Conservation (phyloP, 2,888 invertebrate species). For the Tribolium freemani region DNA sequence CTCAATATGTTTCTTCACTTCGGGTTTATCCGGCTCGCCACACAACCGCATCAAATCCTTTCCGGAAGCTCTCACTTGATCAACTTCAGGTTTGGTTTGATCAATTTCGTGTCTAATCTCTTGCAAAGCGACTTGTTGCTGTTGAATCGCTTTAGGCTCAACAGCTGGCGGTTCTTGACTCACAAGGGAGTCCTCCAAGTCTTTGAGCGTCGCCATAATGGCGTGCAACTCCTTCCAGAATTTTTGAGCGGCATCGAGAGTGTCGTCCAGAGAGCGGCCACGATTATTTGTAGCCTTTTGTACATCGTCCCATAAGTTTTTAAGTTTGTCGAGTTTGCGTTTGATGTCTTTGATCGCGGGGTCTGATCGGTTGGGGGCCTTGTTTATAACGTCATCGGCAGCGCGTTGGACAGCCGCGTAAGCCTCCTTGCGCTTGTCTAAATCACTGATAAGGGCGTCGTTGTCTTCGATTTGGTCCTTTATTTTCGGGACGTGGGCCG, state of each 20-base stretch:
- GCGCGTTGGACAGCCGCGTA: slow-evolving; percentile 92
- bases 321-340: slow-evolving; percentile 91
- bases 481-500: slow-evolving; percentile 95
- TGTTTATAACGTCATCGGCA: slow-evolving; percentile 94
- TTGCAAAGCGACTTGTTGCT: slow-evolving; percentile 93
- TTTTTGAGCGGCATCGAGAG: slow-evolving; percentile 88
- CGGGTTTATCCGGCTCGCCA: slow-evolving; percentile 97
- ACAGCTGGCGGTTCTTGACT: slow-evolving; percentile 95
- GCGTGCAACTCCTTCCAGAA: slow-evolving; percentile 96
- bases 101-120: slow-evolving; percentile 90
- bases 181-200: slow-evolving; percentile 88
- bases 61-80: slow-evolving; percentile 92
- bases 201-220: slow-evolving; percentile 91
- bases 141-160: slow-evolving; percentile 91
- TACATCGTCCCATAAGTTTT: slow-evolving; percentile 94
- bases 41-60: slow-evolving; percentile 93
- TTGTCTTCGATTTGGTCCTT: slow-evolving; percentile 97
- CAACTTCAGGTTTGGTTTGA: slow-evolving; percentile 94
- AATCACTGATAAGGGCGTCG: slow-evolving; percentile 87
- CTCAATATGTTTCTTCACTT: slow-evolving; percentile 97
- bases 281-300: slow-evolving; percentile 88
- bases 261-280: slow-evolving; percentile 86
- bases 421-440: slow-evolving; percentile 90
- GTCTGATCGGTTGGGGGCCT: slow-evolving; percentile 90
- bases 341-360: slow-evolving; percentile 94